phyloP scores from a whole-genome alignment of 1,140 invertebrate species.

The Drosophila asahinai region DNA sequence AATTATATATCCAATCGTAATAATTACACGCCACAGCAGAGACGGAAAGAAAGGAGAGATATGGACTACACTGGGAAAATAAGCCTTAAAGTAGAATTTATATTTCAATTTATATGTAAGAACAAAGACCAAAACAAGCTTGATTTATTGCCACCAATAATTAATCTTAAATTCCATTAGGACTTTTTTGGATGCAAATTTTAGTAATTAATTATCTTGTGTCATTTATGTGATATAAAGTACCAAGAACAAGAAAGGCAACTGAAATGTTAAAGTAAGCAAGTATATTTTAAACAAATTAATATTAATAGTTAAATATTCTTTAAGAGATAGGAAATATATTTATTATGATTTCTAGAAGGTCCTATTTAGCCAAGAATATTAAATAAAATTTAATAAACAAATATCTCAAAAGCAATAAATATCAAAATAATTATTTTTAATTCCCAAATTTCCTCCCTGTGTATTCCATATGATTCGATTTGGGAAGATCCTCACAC shows the following conservation, averaged over 20 bases:
- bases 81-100: background rate
- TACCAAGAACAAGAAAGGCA: no score
- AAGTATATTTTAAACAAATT: no score
- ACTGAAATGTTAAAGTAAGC: no score
- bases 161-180: no score
- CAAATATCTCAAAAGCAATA: no score
- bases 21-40: constrained; percentile 64
- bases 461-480: constrained; percentile 53
- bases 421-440: background rate
- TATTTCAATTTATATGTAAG: background rate
- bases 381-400: background rate
- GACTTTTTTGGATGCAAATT: no score
- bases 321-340: background rate
- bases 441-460: background rate
- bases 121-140: background rate
- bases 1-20: constrained; percentile 82
- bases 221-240: no score
- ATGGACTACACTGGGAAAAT: background rate
- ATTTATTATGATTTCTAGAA: background rate
- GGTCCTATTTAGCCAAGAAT: accelerated
- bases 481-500: constrained; percentile 53
- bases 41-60: constrained; percentile 4
- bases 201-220: no score
- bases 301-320: no score
- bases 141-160: background rate